A percentile compares a stretch with the other conserved stretches of the same genome.
These are phyloP conservation scores for Enteromius argenteus DNA, from an alignment of 2,797 vertebrate genomes.

Conservation along the genomic window DNA sequence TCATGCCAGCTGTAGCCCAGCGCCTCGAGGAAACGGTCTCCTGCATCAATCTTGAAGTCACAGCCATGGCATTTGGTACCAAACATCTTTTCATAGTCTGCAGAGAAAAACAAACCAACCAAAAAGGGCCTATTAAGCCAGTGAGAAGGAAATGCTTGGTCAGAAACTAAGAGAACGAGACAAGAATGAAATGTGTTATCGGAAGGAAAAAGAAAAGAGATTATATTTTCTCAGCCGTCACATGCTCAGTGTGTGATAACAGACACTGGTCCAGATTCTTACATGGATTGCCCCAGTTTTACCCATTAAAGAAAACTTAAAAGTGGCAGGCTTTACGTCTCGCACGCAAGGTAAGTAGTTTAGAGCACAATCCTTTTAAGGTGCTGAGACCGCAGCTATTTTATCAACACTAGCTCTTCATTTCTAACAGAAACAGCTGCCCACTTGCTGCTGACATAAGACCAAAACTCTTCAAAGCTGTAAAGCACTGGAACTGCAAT, in stretches of 20 bases:
- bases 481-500: constrained; percentile 63
- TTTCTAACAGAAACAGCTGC: constrained; percentile 70
- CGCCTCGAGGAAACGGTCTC: constrained; percentile 97
- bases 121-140: constrained; percentile 32
- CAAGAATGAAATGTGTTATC: constrained; percentile 45
- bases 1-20: constrained; percentile 99
- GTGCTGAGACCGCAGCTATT: constrained; percentile 80
- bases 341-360: constrained; percentile 71
- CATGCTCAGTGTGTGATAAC: constrained; percentile 64
- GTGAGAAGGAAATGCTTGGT: background rate
- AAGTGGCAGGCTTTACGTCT: constrained; percentile 69
- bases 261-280: constrained; percentile 76
- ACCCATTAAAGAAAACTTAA: constrained; percentile 69
- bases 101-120: constrained; percentile 30
- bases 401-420: constrained; percentile 78
- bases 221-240: constrained; percentile 55
- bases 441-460: constrained; percentile 72
- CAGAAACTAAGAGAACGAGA: constrained; percentile 30
- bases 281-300: constrained; percentile 73
- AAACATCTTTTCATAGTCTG: constrained; percentile 99
- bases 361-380: constrained; percentile 70
- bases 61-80: constrained; percentile 98
- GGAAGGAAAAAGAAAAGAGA: constrained; percentile 43
- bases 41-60: constrained; percentile 99
- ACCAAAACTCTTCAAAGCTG: constrained; percentile 56